Base-by-base conservation (phyloP, 2,888 invertebrate species). In the Ennomos erosarius region DNA sequence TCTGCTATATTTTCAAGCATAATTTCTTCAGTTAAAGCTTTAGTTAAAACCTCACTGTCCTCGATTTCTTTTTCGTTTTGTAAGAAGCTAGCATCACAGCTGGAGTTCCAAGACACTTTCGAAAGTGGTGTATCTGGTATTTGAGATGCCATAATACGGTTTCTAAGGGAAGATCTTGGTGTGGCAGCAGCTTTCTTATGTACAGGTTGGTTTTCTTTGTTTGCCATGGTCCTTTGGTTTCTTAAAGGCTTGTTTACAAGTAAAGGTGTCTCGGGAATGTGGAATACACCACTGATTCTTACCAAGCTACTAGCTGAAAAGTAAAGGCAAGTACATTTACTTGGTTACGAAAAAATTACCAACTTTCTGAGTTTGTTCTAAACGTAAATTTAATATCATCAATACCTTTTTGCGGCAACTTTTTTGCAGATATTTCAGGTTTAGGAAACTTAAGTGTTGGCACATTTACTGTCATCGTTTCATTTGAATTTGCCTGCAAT, bases 11-110 rank as follows among this genome's bases (percentile, higher is more conserved):
- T 82, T 64, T 86, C 84, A 47, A 85, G 67, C 12, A 78, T 79
- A 10, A 64, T 67, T 58, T 83, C 78, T 42, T 84, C 74, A 35
- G 65, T 42, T 48, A 81, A 56, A 9, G 68, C 74, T 58, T 78
- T 74, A 2, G 64, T 66, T 64, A 81, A 84, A 43, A 76, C 78
- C 53, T 87, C 85, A 48, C 75, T 63, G 34, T 84, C 83, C 62
- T 86, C 74, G 26, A 90, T 85, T 56, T 88, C 84, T 65, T 85
- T 87, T 51, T 92, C 91, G 35, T 78, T 85, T 69, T 79, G 81
- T 44, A 92, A 69, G 53, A 92, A 92, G 70, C 91, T 91, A 9
- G 79, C 78, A 67, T 92, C 90, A 69, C 84, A 78, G 49, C 81
- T 84, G 0, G 87, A 87, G 64, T 84, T 85, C 75, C 82, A 86